Base-by-base conservation (phyloP, 2,888 invertebrate genomes). In the Ophion costatus region DNA sequence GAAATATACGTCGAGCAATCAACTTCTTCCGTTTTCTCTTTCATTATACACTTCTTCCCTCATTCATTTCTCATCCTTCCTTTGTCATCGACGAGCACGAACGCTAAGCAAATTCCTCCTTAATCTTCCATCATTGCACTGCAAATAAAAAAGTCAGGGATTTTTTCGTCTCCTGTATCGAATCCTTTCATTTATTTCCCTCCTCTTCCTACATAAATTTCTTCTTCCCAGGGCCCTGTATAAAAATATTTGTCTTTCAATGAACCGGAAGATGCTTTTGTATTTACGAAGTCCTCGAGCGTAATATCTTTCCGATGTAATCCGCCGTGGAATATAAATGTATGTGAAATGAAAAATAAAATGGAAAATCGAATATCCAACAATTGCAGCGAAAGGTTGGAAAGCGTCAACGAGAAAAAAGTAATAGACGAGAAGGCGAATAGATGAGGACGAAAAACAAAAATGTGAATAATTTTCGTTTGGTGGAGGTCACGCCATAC, bases 31-130 rank as follows among this genome's bases (percentile, higher is more conserved):
- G 10, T 33, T 63, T 22, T 67, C 14, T 78, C 45, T 74, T 71
- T 70, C 2, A 71, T 11, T 66, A 17, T 6, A 56, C 51, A 38
- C 51, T 73, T 61, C 20, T 17, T 66, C 22, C 20, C 57, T 64
- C 75, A 29, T 57, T 71, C 38, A 33, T 33, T 38, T 29, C 56
- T 61, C 20, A 67, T 76, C 59, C 11, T 74, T 57, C 38, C n/a
- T 61, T 79, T 79, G 56, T 79, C 56, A 17, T 17, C 29, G 38
- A n/a, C 29, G 42, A 45, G 56, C 63, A 56, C 56, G 61, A 74
- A 42, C 76, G 70, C 56, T 70, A 56, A 81, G 75, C 75, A 75
- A 38, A 81, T 69, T 56, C 70, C 63, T 38, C 33, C 75, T 81
- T 29, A 38, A 63, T 29, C 71, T 51, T 45, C 45, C 22, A 38